Conservation (phyloP, 2,113 vertebrate genomes). For the Turdus rufiventris region DNA sequence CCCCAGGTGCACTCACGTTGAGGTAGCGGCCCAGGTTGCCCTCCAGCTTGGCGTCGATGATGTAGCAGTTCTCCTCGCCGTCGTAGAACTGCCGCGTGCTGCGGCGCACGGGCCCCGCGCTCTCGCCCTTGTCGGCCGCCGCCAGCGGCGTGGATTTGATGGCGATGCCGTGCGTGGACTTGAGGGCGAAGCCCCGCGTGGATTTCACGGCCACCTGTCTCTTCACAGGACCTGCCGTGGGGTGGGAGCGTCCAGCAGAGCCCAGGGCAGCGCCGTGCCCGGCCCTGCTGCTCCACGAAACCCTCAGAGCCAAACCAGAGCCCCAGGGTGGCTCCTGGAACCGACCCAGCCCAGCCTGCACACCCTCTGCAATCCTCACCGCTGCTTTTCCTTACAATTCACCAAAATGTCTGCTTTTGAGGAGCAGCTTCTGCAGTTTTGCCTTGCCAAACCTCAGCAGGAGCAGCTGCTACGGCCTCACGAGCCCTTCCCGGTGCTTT, state of each 20-base stretch:
- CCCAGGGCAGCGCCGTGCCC: rapidly evolving
- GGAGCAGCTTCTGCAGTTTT: rapidly evolving
- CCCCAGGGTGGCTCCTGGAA: too few relatives aligned
- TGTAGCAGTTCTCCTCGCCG: constrained; percentile 95
- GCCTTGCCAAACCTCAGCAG: rapidly evolving
- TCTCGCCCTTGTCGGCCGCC: constrained; percentile 73
- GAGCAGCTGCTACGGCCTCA: not conserved
- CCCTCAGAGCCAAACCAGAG: too few relatives aligned
- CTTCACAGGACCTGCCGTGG: constrained; percentile 76
- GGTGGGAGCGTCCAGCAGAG: rapidly evolving
- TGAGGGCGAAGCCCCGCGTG: constrained; percentile 90
- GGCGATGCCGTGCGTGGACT: constrained; percentile 88
- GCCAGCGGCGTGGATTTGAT: constrained; percentile 83
- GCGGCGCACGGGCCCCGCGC: constrained; percentile 45
- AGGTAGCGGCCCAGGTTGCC: constrained; percentile 97
- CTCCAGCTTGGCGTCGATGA: constrained; percentile 96
- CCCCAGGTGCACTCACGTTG: constrained; percentile 75
- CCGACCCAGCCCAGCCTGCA: not conserved
- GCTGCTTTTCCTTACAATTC: rapidly evolving
- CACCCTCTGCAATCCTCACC: rapidly evolving
- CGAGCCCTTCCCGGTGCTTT: rapidly evolving
- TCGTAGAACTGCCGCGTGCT: constrained; percentile 93
- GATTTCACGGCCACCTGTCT: constrained; percentile 97
- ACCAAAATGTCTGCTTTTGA: rapidly evolving
- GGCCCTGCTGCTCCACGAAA: not conserved